phyloP scores from a whole-genome alignment of 1,140 invertebrate genomes.

The Ceratina australensis region DNA sequence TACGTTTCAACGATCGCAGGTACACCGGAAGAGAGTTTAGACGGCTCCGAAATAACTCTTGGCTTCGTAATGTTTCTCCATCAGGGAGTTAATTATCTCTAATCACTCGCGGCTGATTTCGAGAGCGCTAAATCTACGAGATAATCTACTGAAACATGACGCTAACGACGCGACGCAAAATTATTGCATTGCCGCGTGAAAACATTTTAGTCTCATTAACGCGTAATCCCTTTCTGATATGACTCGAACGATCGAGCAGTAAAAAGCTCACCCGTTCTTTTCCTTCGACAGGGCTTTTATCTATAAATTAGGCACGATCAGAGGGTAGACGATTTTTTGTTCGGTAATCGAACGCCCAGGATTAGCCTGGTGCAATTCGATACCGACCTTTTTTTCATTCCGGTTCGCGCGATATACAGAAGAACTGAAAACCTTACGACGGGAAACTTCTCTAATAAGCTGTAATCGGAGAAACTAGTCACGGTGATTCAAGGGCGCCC shows the following conservation, averaged over 20 bases:
- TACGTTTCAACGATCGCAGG: neutral
- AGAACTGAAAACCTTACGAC: slow-evolving; percentile 27
- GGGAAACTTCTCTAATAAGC: slow-evolving; percentile 59
- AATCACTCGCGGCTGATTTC: slow-evolving; percentile 26
- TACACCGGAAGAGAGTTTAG: neutral
- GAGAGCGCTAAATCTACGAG: slow-evolving; percentile 9
- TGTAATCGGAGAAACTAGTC: slow-evolving; percentile 46
- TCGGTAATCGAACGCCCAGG: slow-evolving; percentile 45
- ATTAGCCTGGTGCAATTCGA: slow-evolving; percentile 67
- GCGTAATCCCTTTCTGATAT: neutral
- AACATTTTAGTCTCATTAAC: slow-evolving; percentile 5
- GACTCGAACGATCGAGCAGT: neutral
- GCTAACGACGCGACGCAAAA: slow-evolving; percentile 27
- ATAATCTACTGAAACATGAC: slow-evolving; percentile 14
- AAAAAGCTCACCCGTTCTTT: neutral
- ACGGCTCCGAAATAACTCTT: neutral
- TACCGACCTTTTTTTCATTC: slow-evolving; percentile 25
- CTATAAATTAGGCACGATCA: neutral
- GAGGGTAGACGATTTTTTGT: slow-evolving; percentile 31
- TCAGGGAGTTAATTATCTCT: slow-evolving; percentile 35
- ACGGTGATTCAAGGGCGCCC: neutral
- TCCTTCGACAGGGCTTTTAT: slow-evolving; percentile 3
- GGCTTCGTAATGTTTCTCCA: neutral
- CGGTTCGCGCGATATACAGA: neutral
- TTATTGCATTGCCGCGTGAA: slow-evolving; percentile 13